A percentile compares a stretch with the other conserved stretches of the same genome.
phyloP scores from a whole-genome alignment of 2,797 vertebrate genomes.

The Paguma larvata region DNA sequence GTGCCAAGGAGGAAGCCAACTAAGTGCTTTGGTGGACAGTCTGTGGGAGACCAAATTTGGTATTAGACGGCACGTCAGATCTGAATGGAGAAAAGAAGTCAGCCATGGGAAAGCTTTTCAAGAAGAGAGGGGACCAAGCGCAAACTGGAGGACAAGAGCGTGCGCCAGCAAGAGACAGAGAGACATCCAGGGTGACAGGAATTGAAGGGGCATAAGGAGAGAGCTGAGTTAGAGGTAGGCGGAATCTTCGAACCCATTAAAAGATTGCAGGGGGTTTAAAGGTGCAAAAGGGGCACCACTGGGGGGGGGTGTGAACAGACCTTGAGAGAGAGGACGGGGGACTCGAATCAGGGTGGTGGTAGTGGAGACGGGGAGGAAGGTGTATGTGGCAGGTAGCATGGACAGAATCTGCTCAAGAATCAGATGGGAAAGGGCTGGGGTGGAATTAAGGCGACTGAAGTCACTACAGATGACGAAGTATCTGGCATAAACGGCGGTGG shows the following conservation, averaged over 20 bases:
- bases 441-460: background rate
- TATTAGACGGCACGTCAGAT: background rate
- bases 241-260: background rate
- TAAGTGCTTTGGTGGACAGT: background rate
- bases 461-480: background rate
- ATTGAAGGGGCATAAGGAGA: background rate
- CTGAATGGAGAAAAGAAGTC: background rate
- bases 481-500: background rate
- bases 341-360: background rate
- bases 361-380: background rate
- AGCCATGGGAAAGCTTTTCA: background rate
- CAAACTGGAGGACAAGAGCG: background rate
- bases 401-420: conserved; percentile 39
- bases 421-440: background rate
- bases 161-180: background rate
- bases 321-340: background rate
- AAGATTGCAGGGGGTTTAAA: background rate
- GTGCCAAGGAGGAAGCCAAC: background rate
- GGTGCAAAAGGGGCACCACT: background rate
- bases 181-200: background rate
- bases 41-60: background rate
- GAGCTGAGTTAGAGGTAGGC: background rate
- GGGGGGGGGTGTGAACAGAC: background rate
- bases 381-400: background rate
- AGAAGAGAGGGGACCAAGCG: background rate